phyloP scores from a whole-genome alignment of 2,797 vertebrate species.

The Cryptoblepharus egeriae region DNA sequence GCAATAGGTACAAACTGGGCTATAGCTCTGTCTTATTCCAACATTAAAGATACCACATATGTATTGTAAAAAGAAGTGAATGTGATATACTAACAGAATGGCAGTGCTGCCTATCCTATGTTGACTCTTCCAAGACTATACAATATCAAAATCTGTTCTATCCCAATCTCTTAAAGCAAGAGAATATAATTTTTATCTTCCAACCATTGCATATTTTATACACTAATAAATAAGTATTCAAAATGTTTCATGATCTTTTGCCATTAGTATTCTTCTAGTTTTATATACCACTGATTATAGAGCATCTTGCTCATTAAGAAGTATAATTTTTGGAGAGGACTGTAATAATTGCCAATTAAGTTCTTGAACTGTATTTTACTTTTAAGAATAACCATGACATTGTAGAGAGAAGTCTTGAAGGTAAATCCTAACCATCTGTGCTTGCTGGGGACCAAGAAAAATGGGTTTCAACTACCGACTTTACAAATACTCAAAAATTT shows the following conservation, averaged over 20 bases:
- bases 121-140: constrained; percentile 40
- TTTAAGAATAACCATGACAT: constrained; percentile 28
- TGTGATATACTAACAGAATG: constrained; percentile 45
- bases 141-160: constrained; percentile 25
- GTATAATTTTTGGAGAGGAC: neutral
- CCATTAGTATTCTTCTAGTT: neutral
- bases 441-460: constrained; percentile 3
- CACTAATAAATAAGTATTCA: constrained; percentile 20
- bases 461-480: constrained; percentile 10
- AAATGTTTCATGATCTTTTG: constrained; percentile 27
- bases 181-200: constrained; percentile 7
- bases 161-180: constrained; percentile 47
- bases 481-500: constrained; percentile 15
- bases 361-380: constrained; percentile 5
- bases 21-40: constrained; percentile 47
- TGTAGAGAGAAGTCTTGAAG: constrained; percentile 26
- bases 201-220: constrained; percentile 7
- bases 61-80: constrained; percentile 46
- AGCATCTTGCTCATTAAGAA: constrained; percentile 20
- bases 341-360: neutral
- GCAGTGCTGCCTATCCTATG: constrained; percentile 21
- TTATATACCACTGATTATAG: neutral
- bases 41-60: constrained; percentile 53
- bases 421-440: neutral
- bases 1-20: constrained; percentile 52